Evolutionary conservation across 2,113 vertebrate genomes (phyloP), one percentile per base, ranked within the genome.

Genomic region (Strigops habroptila): DNA sequence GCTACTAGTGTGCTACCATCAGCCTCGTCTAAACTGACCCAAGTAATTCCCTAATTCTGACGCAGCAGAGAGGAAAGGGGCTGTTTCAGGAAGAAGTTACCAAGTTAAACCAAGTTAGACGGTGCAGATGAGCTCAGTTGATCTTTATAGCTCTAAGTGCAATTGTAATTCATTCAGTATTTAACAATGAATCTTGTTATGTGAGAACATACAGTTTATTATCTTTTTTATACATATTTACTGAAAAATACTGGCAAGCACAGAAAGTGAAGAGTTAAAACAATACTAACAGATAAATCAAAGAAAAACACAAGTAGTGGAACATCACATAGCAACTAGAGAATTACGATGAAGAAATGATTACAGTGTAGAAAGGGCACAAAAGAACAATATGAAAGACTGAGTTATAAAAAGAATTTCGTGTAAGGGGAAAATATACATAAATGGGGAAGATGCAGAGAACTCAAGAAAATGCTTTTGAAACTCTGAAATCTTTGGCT

Each of bases 341-440:
- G 80, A 94, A 91, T 55, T 67, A 94, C 83, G 82, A 89, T 71
- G 87, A 93, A 81, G 84, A 95, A 94, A 95, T 84, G 49, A 96
- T 97, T 96, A 87, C 74, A 96, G 65, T 35, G 53, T 86, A 87
- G 82, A 91, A 96, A 90, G 86, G 92, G 91, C 62, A 93, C 48
- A 81, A 94, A 96, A 87, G 85, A 96, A 79, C 3, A 30, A 77
- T 90, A 86, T 67, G 76, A 97, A 96, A 97, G 91, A 64, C 90
- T 25, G 73, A 25, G 68, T 83, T 95, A 91, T 91, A 95, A 92
- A 96, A 95, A 96, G 83, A 96, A 90, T 82, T 94, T 64, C 9
- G 63, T 88, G 51, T 74, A 49, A 91, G 70, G 57, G 27, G 53
- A 78, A 97, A 91, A 93, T 90, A 88, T 24, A 80, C 44, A 82